Evolutionary conservation across 2,888 invertebrate genomes (phyloP), one percentile per base, ranked within the genome.

Genomic region (Cosmia trapezina): DNA sequence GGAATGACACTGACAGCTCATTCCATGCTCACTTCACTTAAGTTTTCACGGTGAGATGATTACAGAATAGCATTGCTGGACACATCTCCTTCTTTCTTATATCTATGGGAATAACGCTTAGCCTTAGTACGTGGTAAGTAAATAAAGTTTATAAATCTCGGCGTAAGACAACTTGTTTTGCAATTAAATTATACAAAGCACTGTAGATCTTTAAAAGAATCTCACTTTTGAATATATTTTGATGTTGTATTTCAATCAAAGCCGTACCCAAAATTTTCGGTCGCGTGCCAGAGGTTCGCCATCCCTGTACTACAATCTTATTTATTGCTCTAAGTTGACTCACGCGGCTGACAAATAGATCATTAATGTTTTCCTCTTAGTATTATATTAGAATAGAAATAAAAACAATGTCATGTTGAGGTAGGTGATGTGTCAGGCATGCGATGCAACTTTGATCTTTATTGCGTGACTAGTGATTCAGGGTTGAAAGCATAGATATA

Each of bases 271-370:
- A 1, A 60, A 17, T 11, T n/a, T 60, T 41, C 37, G 28, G 14
- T 5, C 53, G 4, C 37, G 22, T 22, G 43, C 57, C n/a, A 51
- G 14, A 28, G 8, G 41, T 75, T 78, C 0, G 8, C 14, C 1
- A 43, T 17, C 53, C 9, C 78, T 70, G 70, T 17, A 49, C 33
- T 49, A 4, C 54, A 59, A 62, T 70, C 70, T 70, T 81, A 81
- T 79, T 79, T 81, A 79, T 81, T 66, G 45, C 78, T 57, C 6
- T 9, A 77, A 59, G 78, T 67, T 79, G 82, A 82, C 59, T 82
- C 79, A 79, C 47, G 17, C 14, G 4, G 5, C 62, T 81, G 70
- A 81, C 71, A 67, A 77, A 81, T 64, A 66, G 62, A 60, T 77
- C 51, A 69, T 81, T 47, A 60, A 78, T 59, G 66, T 66, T 70